phyloP scores from a whole-genome alignment of 2,888 invertebrate species.

The Cheilosia pagana region DNA sequence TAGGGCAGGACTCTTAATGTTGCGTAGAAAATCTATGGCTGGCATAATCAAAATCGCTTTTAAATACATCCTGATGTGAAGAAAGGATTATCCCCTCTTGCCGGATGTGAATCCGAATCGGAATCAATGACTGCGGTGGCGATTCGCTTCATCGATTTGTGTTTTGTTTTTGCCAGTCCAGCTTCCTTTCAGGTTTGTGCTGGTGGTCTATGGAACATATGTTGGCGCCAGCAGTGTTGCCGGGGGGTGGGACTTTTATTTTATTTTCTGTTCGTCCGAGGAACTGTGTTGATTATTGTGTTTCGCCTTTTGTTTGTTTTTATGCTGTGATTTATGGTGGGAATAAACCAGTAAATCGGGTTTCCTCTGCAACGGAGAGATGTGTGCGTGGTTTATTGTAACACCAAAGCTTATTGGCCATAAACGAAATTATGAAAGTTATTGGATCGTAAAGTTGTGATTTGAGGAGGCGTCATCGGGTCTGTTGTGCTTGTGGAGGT shows the following conservation, averaged over 20 bases:
- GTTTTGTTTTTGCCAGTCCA: slow-evolving; percentile 40
- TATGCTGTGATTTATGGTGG: slow-evolving; percentile 20
- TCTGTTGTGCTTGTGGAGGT: too few relatives aligned
- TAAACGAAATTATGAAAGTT: slow-evolving; percentile 3
- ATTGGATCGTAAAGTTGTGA: background rate
- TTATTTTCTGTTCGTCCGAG: slow-evolving; percentile 1
- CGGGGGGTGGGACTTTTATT: slow-evolving; percentile 10
- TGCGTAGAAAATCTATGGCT: slow-evolving; percentile 64
- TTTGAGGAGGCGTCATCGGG: too few relatives aligned
- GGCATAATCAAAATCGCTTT: slow-evolving; percentile 38
- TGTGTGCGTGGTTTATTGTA: background rate
- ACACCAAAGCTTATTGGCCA: slow-evolving; percentile 10
- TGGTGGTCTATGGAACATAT: too few relatives aligned
- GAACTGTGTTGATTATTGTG: slow-evolving; percentile 17
- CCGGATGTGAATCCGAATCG: slow-evolving; percentile 59
- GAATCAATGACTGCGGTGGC: slow-evolving; percentile 63
- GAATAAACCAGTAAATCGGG: background rate
- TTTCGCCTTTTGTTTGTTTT: slow-evolving; percentile 17
- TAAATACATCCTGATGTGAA: slow-evolving; percentile 49
- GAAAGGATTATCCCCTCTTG: slow-evolving; percentile 37
- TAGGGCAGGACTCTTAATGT: slow-evolving; percentile 48
- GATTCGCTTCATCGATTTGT: slow-evolving; percentile 60
- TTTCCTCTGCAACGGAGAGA: background rate
- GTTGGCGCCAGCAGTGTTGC: slow-evolving; percentile 62
- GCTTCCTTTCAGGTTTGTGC: slow-evolving; percentile 10